Percentiles rank a stretch among this genome's conserved stretches.
phyloP scores from a whole-genome alignment of 2,888 invertebrate genomes.

The Mellilla xanthometata region DNA sequence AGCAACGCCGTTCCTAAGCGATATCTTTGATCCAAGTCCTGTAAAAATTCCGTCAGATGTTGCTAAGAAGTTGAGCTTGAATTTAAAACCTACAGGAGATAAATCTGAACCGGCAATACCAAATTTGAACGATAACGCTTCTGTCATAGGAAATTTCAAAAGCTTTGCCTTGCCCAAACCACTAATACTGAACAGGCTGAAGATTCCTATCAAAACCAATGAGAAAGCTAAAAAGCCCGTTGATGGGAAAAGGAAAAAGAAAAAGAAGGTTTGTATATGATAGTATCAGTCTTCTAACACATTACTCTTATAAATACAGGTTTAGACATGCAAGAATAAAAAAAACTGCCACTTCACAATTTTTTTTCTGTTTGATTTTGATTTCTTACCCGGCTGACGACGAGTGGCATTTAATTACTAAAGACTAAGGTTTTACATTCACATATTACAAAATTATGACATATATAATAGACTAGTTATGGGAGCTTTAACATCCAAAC shows the following conservation, averaged over 20 bases:
- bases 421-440: too few relatives aligned
- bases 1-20: constrained; percentile 73
- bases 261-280: constrained; percentile 70
- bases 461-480: too few relatives aligned
- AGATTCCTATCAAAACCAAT: constrained; percentile 61
- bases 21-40: constrained; percentile 76
- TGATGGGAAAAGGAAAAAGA: constrained; percentile 52
- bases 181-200: constrained; percentile 71
- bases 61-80: constrained; percentile 58
- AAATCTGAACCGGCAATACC: constrained; percentile 38
- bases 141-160: constrained; percentile 75
- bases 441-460: too few relatives aligned
- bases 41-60: constrained; percentile 47
- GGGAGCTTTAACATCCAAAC: too few relatives aligned
- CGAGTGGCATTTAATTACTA: too few relatives aligned
- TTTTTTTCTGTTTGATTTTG: too few relatives aligned
- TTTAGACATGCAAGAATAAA: neutral
- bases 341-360: too few relatives aligned
- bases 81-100: constrained; percentile 47
- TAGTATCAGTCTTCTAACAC: neutral
- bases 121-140: constrained; percentile 56
- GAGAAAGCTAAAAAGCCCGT: constrained; percentile 51
- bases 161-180: constrained; percentile 79
- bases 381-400: too few relatives aligned
- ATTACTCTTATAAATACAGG: neutral